Base-by-base conservation (phyloP, 2,113 vertebrate genomes). In the Procavia capensis region DNA sequence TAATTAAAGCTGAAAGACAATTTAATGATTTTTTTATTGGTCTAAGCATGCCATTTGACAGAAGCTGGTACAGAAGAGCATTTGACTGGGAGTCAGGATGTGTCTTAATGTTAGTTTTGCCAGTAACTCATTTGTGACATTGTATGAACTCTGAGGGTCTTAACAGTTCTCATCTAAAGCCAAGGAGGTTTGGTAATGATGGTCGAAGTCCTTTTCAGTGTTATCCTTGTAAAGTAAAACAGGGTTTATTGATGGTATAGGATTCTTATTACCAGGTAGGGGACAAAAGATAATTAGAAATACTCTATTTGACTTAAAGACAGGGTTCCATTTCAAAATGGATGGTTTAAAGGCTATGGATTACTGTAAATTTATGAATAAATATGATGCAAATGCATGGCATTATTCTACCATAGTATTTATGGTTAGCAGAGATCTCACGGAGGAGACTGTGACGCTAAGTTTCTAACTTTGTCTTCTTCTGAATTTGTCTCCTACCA, bases 261-360 rank as follows among this genome's bases (percentile, higher is more conserved):
- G 27, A 54, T 81, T 90, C 64, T 95, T 81, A 85, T 96, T 93
- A 91, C 47, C 66, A 39, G 36, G 20, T 83, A 92, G 41, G 5
- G 47, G 61, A 88, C 92, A 85, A 93, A 92, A 94, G 72, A 91
- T 96, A 75, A 95, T 80, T 90, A 92, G 59, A 95, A 92, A 87
- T 90, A 29, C 9, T 76, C 39, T 27, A 20, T 82, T 75, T 41
- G 41, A 72, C 63, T 92, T 90, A 85, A 95, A 96, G 88, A 85
- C 54, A 85, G 59, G n/a, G 25, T 78, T 91, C 34, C 10, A n/a
- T 47, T 57, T 95, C 75, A 54, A 75, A 93, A 89, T 72, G 41
- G 34, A 80, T 94, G 81, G 34, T 93, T 79, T 74, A 85, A 54
- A 91, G 68, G 36, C 61, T 80, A 20, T 45, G 13, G 29, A 61